These are phyloP conservation scores for Emydoidea blandingii DNA, from an alignment of 2,797 vertebrate genomes.

Conservation along the genomic window DNA sequence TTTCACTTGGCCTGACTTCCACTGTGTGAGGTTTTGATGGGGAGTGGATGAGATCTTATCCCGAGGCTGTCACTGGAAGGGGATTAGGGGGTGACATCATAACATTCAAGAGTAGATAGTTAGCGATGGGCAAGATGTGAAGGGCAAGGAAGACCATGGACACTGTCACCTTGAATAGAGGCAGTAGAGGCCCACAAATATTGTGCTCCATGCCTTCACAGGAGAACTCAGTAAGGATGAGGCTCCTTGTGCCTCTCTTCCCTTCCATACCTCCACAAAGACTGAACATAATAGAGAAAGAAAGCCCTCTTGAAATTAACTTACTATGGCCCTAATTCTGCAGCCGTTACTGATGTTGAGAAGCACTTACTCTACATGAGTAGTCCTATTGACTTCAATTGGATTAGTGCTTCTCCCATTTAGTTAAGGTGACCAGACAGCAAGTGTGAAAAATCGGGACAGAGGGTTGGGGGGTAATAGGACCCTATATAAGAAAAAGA, in stretches of 20 bases:
- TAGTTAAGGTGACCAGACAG: not conserved
- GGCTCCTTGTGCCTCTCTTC: not conserved
- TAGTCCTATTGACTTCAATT: rapidly evolving
- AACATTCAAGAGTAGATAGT: not conserved
- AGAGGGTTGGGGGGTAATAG: too few species aligned
- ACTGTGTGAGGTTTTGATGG: rapidly evolving
- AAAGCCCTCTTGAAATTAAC: not conserved
- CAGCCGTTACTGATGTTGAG: not conserved
- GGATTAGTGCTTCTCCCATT: not conserved
- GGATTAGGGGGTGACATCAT: not conserved
- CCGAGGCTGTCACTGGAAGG: not conserved
- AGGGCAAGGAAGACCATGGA: not conserved
- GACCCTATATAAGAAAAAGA: too few species aligned
- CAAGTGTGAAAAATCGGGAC: too few species aligned
- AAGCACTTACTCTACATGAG: not conserved
- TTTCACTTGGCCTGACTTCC: not conserved
- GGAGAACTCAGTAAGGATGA: not conserved
- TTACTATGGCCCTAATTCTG: not conserved
- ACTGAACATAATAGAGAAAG: not conserved
- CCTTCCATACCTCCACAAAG: not conserved
- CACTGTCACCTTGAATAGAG: not conserved
- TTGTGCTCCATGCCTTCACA: not conserved
- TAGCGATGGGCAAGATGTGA: not conserved
- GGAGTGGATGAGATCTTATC: not conserved
- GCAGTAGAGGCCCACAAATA: rapidly evolving